Evolutionary conservation across 2,797 vertebrate species (phyloP).

Genomic region (Chaunax sp.): DNA sequence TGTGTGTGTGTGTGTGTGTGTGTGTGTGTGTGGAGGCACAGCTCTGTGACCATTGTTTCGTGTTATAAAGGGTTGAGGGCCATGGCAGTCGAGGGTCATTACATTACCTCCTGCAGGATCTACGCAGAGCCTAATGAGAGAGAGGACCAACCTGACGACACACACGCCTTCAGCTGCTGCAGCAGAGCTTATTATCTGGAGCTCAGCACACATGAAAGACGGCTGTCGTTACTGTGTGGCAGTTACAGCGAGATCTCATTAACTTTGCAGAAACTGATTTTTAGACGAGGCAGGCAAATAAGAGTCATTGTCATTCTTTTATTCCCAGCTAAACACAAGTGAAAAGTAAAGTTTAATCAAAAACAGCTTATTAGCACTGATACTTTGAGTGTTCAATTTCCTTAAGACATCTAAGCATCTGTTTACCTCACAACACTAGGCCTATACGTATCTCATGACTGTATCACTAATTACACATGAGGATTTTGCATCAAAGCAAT

Average conservation of each 20-base stretch:
- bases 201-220: conserved; percentile 43
- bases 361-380: too few species aligned
- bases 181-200: conserved; percentile 48
- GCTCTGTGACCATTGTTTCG: conserved; percentile 11
- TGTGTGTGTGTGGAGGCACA: conserved; percentile 24
- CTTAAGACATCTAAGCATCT: too few species aligned
- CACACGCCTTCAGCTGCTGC: conserved; percentile 26
- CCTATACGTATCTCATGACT: too few species aligned
- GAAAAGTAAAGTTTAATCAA: neutral
- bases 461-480: too few species aligned
- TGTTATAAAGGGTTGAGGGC: conserved; percentile 21
- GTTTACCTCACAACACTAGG: too few species aligned
- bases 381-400: too few species aligned
- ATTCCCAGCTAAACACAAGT: neutral
- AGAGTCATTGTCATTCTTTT: conserved; percentile 1
- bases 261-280: conserved; percentile 23
- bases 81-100: conserved; percentile 33
- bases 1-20: conserved; percentile 6
- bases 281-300: conserved; percentile 2
- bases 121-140: conserved; percentile 10
- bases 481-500: too few species aligned
- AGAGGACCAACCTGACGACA: conserved; percentile 12
- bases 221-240: conserved; percentile 32
- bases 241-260: conserved; percentile 29
- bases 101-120: conserved; percentile 34